phyloP scores from a whole-genome alignment of 2,888 invertebrate species.

The Drosophila mimetica region DNA sequence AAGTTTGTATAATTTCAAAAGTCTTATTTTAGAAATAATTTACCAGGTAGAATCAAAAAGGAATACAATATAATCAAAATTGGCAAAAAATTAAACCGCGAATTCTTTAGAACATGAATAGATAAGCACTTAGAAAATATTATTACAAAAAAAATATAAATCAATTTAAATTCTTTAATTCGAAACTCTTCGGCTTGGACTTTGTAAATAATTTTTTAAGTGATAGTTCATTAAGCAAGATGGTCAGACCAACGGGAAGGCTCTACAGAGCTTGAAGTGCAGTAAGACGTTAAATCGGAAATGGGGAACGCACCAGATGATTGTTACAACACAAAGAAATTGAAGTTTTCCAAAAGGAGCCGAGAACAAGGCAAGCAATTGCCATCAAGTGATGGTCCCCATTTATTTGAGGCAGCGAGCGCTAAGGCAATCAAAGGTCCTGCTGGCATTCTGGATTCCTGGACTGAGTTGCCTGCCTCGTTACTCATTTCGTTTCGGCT shows the following conservation, averaged over 20 bases:
- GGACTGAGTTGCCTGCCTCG: constrained; percentile 27
- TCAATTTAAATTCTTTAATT: too few relatives aligned
- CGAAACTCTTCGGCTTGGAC: not conserved
- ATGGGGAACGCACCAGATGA: constrained; percentile 2
- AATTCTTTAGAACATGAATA: too few relatives aligned
- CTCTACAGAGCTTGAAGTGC: not conserved
- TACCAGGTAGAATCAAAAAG: too few relatives aligned
- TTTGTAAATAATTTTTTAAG: not conserved
- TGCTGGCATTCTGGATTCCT: constrained; percentile 31
- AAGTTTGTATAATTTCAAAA: not conserved
- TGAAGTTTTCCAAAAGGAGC: constrained; percentile 20
- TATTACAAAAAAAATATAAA: too few relatives aligned
- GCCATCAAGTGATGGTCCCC: constrained; percentile 78
- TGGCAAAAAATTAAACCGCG: not conserved
- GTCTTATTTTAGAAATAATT: too few relatives aligned
- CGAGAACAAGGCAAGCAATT: constrained; percentile 70
- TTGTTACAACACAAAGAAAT: constrained; percentile 22
- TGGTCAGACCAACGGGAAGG: not conserved
- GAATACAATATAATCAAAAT: too few relatives aligned
- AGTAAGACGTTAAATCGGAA: constrained; percentile 13
- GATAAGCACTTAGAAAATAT: too few relatives aligned
- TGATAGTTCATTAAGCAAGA: too few relatives aligned
- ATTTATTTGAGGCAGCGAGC: constrained; percentile 56
- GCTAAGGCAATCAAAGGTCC: constrained; percentile 68
- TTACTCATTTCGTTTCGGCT: constrained; percentile 55